phyloP scores from a whole-genome alignment of 2,888 invertebrate genomes.

The Tachina lurida region DNA sequence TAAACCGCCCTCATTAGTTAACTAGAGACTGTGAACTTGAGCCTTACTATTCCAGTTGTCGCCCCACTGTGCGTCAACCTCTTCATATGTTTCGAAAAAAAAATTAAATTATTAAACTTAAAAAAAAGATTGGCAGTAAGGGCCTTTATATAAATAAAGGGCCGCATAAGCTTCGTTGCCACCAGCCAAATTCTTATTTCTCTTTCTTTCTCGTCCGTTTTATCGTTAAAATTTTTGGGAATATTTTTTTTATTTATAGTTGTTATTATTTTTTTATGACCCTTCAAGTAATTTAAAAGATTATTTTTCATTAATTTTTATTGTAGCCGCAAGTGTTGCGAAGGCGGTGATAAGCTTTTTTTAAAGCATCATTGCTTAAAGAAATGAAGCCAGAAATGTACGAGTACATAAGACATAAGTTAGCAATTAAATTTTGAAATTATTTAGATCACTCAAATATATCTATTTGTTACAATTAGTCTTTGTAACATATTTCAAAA shows the following conservation, averaged over 20 bases:
- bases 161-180: too few relatives aligned
- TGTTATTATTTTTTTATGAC: conserved; percentile 40
- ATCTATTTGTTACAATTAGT: not conserved
- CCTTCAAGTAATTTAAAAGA: conserved; percentile 54
- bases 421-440: not conserved
- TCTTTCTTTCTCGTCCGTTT: conserved; percentile 14
- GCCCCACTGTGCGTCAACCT: too few relatives aligned
- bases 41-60: too few relatives aligned
- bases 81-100: too few relatives aligned
- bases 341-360: conserved; percentile 18
- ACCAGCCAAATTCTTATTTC: conserved; percentile 1
- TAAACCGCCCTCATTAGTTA: too few relatives aligned
- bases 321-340: conserved; percentile 41
- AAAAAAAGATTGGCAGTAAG: too few relatives aligned
- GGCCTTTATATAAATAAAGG: too few relatives aligned
- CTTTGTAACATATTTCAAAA: too few relatives aligned
- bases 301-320: conserved; percentile 37
- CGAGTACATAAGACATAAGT: not conserved
- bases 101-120: too few relatives aligned
- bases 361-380: not conserved
- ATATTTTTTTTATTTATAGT: not conserved
- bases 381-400: not conserved
- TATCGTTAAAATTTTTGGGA: not conserved
- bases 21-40: too few relatives aligned
- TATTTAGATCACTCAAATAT: not conserved